Evolutionary conservation across 2,888 invertebrate species (phyloP).

Genomic region (Melolontha melolontha): DNA sequence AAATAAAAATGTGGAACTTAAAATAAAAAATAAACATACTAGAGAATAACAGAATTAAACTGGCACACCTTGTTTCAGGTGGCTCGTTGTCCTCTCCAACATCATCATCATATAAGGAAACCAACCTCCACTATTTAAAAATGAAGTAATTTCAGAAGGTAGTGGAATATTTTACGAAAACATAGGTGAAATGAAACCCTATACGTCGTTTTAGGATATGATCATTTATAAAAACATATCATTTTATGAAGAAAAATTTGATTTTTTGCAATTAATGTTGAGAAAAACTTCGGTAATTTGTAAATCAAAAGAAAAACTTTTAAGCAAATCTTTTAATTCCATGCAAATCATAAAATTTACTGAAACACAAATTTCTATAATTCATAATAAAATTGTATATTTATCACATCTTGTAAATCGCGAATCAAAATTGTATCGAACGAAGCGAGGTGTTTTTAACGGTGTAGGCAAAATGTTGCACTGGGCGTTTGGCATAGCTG

Average conservation of each 20-base stretch:
- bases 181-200: not conserved
- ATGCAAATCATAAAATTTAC: not conserved
- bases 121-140: not conserved
- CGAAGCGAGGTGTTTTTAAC: slow-evolving; percentile 3
- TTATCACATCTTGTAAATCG: not conserved
- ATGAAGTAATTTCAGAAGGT: not conserved
- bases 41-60: slow-evolving; percentile 13
- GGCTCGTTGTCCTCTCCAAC: not conserved
- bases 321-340: not conserved
- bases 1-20: slow-evolving; percentile 18
- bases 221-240: not conserved
- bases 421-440: not conserved
- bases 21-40: slow-evolving; percentile 11
- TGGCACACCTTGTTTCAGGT: not conserved
- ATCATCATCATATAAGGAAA: not conserved
- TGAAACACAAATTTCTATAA: not conserved
- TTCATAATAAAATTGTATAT: not conserved
- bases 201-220: not conserved
- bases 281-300: too few relatives aligned
- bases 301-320: not conserved
- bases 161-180: not conserved
- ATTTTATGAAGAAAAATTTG: slow-evolving; percentile 11
- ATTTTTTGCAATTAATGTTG: not conserved
- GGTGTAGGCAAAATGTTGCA: slow-evolving; percentile 15
- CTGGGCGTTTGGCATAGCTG: slow-evolving; percentile 8